Evolutionary conservation across 2,888 invertebrate species (phyloP).

Genomic region (Trisateles emortualis): DNA sequence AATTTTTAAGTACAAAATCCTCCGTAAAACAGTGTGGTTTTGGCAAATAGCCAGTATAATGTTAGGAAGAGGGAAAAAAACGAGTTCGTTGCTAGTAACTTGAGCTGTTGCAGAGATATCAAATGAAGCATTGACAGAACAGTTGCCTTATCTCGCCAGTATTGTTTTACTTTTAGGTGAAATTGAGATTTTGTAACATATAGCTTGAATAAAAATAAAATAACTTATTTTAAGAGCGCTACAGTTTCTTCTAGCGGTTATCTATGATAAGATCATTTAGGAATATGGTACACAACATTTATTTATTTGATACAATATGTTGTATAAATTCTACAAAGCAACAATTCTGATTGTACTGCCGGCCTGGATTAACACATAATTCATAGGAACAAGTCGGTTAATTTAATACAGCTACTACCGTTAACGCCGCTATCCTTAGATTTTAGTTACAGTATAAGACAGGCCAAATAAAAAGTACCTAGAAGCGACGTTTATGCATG

Average conservation of each 20-base stretch:
- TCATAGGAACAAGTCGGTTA: too few relatives aligned
- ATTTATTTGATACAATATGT: too few relatives aligned
- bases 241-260: not conserved
- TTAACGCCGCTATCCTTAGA: not conserved
- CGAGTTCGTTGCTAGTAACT: constrained; percentile 35
- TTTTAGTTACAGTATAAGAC: constrained; percentile 8
- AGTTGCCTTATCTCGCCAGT: constrained; percentile 13
- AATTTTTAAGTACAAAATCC: constrained; percentile 36
- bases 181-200: not conserved
- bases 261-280: too few relatives aligned
- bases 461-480: too few relatives aligned
- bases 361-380: too few relatives aligned
- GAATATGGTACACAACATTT: too few relatives aligned
- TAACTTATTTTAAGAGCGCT: not conserved
- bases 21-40: constrained; percentile 28
- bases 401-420: too few relatives aligned
- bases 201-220: not conserved
- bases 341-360: too few relatives aligned
- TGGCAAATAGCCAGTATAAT: constrained; percentile 39
- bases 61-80: constrained; percentile 39
- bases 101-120: constrained; percentile 23
- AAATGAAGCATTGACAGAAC: constrained; percentile 28
- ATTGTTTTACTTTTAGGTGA: constrained; percentile 1
- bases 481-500: too few relatives aligned
- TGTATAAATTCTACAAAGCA: too few relatives aligned